Evolutionary conservation across 2,888 invertebrate genomes (phyloP).

Genomic region (Steinernema carpocapsae): DNA sequence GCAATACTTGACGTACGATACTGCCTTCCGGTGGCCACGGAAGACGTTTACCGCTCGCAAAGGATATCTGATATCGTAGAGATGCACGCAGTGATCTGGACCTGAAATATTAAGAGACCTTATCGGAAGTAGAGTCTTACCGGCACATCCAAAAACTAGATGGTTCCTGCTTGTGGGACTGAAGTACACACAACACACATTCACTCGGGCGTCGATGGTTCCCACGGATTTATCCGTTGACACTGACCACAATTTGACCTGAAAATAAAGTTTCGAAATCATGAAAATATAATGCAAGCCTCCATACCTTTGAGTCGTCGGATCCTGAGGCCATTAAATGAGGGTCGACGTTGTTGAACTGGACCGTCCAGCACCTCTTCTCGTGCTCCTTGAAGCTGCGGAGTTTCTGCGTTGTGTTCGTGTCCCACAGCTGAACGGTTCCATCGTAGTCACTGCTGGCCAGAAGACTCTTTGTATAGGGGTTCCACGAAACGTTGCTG

Average conservation of each 20-base stretch:
- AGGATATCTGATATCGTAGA: conserved; percentile 87
- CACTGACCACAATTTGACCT: conserved; percentile 88
- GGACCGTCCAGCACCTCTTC: conserved; percentile 92
- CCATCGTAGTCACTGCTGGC: conserved; percentile 94
- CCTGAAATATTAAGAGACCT: neutral
- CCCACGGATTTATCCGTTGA: conserved; percentile 84
- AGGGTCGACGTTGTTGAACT: conserved; percentile 89
- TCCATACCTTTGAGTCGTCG: conserved; percentile 80
- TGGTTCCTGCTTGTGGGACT: conserved; percentile 84
- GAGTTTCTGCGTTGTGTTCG: conserved; percentile 72
- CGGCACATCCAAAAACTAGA: conserved; percentile 90
- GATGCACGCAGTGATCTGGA: conserved; percentile 89
- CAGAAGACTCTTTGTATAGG: conserved; percentile 84
- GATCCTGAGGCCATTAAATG: conserved; percentile 87
- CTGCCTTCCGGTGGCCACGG: conserved; percentile 88
- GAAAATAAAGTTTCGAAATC: conserved; percentile 22
- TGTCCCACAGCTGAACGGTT: conserved; percentile 90
- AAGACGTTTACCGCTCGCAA: conserved; percentile 82
- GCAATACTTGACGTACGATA: conserved; percentile 89
- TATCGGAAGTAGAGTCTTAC: conserved; percentile 57
- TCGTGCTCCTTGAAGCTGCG: conserved; percentile 82
- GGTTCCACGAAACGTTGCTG: conserved; percentile 91
- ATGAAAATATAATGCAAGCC: neutral
- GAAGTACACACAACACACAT: conserved; percentile 92
- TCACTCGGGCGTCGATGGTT: conserved; percentile 88